Evolutionary conservation across 2,797 vertebrate species (phyloP).

Genomic region (Rallus crepitans): DNA sequence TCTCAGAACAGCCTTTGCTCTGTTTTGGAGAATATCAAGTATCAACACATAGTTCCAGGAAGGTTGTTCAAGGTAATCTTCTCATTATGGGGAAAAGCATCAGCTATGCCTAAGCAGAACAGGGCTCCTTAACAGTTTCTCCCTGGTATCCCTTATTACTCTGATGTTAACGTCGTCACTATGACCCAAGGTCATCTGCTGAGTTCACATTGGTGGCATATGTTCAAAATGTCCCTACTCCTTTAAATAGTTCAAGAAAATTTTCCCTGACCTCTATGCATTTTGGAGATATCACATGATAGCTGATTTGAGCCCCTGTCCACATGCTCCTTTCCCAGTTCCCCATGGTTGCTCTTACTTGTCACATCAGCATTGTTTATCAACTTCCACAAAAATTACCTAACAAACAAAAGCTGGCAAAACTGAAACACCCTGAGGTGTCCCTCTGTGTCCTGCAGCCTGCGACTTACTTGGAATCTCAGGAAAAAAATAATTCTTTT

Average conservation of each 20-base stretch:
- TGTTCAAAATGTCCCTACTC: constrained; percentile 7
- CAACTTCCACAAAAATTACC: not conserved
- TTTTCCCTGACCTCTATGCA: not conserved
- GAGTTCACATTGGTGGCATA: constrained; percentile 3
- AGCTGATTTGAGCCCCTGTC: not conserved
- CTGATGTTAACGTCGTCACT: constrained; percentile 12
- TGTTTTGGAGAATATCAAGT: constrained; percentile 10
- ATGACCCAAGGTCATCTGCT: constrained; percentile 23
- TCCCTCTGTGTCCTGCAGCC: not conserved
- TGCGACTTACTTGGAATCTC: not conserved
- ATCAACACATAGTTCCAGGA: not conserved
- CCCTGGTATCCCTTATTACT: not conserved
- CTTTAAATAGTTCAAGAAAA: constrained; percentile 40
- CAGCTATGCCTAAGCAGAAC: not conserved
- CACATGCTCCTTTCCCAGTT: not conserved
- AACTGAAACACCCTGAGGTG: not conserved
- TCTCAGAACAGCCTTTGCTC: not conserved
- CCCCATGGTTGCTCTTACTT: not conserved
- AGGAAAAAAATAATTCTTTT: not conserved
- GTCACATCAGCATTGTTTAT: not conserved
- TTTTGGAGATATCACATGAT: not conserved
- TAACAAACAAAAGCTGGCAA: not conserved
- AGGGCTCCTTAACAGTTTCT: not conserved
- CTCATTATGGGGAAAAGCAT: not conserved
- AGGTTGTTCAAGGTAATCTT: not conserved